Evolutionary conservation across 2,888 invertebrate genomes (phyloP).

Genomic region (Tenthredo mesomela): DNA sequence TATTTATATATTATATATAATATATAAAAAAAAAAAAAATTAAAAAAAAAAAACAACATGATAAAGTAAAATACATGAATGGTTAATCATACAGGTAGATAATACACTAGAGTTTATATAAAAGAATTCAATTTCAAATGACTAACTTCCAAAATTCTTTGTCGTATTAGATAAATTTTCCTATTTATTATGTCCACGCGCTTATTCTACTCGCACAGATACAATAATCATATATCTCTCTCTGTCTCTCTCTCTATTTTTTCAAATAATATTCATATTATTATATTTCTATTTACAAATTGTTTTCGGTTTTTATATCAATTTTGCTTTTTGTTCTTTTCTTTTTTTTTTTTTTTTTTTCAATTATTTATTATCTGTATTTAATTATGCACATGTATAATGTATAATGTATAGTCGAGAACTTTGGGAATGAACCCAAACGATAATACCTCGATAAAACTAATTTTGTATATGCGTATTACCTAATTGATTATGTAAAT

Average conservation of each 20-base stretch:
- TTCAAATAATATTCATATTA: background rate
- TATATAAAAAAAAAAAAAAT: background rate
- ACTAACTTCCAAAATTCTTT: background rate
- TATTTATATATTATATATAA: background rate
- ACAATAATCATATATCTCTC: background rate
- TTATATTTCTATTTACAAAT: background rate
- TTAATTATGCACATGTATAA: background rate
- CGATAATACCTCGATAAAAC: background rate
- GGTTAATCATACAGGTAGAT: background rate
- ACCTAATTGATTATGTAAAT: background rate
- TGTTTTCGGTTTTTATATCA: background rate
- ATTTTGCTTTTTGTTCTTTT: background rate
- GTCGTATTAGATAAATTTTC: background rate
- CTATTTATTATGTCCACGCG: background rate
- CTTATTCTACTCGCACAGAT: background rate
- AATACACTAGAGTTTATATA: background rate
- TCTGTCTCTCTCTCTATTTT: background rate
- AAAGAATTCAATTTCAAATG: background rate
- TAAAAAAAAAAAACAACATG: background rate
- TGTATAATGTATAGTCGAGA: background rate
- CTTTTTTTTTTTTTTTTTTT: background rate
- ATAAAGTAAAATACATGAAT: background rate
- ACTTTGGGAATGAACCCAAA: background rate
- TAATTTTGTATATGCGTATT: background rate
- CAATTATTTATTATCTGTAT: too few relatives aligned